Evolutionary conservation across 92 coral and sea anemone genomes (phyloP).

Genomic region (Bergia puertoricense): DNA sequence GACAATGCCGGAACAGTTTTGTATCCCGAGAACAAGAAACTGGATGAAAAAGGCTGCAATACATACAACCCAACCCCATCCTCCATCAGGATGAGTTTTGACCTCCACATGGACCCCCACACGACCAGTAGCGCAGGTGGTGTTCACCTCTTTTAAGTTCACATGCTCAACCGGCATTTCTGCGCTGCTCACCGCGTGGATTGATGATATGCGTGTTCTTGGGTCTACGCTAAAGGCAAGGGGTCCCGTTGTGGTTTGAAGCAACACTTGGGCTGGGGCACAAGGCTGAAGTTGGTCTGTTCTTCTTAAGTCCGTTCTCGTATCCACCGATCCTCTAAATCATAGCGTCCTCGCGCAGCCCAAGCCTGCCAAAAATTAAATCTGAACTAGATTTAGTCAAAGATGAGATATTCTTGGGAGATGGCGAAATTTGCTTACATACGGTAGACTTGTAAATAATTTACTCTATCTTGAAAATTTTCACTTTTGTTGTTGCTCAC

Average conservation of each 20-base stretch:
- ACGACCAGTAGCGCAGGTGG: not conserved
- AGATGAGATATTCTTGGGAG: too few relatives aligned
- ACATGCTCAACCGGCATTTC: slow-evolving; percentile 36
- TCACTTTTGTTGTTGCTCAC: not conserved
- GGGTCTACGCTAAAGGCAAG: not conserved
- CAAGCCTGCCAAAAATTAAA: too few relatives aligned
- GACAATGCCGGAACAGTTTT: slow-evolving; percentile 83
- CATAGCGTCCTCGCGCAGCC: not conserved
- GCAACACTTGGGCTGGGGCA: not conserved
- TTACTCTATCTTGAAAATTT: not conserved
- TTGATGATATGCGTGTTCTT: not conserved
- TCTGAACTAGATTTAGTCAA: too few relatives aligned
- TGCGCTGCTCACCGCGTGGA: not conserved
- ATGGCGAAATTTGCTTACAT: too few relatives aligned
- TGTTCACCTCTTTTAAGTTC: slow-evolving; percentile 2
- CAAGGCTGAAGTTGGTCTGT: not conserved
- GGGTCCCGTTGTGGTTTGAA: slow-evolving; percentile 21
- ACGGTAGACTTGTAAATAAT: too few relatives aligned
- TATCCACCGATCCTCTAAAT: not conserved
- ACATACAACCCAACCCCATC: slow-evolving; percentile 94
- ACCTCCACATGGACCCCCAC: slow-evolving; percentile 39
- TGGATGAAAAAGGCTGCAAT: slow-evolving; percentile 86
- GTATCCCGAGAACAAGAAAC: slow-evolving; percentile 83
- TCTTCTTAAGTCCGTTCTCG: not conserved
- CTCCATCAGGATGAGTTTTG: slow-evolving; percentile 80